These are phyloP conservation scores for Tricholaema leucomelas DNA, from an alignment of 2,113 vertebrate species.

Conservation along the genomic window DNA sequence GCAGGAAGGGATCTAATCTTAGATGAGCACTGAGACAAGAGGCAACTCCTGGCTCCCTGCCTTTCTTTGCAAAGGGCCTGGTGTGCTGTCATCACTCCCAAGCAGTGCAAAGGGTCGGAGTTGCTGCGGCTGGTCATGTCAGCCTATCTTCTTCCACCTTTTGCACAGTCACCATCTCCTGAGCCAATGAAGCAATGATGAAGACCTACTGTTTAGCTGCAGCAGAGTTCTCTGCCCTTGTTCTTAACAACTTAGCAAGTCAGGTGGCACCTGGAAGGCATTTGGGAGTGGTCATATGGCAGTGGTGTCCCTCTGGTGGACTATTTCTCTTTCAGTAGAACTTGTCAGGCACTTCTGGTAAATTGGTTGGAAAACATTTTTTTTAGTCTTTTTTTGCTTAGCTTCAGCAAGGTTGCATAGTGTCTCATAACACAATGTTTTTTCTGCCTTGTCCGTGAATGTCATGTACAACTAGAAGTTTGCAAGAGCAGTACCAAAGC, in stretches of 20 bases:
- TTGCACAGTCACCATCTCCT: neutral
- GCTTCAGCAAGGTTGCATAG: neutral
- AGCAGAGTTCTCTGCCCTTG: accelerated
- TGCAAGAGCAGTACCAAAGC: slow-evolving; percentile 2
- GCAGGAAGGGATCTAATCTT: neutral
- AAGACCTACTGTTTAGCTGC: neutral
- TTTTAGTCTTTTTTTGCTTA: neutral
- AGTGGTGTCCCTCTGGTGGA: neutral
- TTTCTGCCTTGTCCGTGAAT: neutral
- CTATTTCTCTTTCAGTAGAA: neutral
- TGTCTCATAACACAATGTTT: neutral
- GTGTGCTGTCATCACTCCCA: neutral
- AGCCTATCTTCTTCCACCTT: neutral
- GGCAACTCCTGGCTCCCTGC: neutral
- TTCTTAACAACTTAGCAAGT: neutral
- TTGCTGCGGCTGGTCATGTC: neutral
- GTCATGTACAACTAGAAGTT: slow-evolving; percentile 14
- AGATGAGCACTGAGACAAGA: neutral
- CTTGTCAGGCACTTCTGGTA: neutral
- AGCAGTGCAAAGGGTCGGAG: accelerated
- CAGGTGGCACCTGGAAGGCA: neutral
- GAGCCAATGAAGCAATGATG: neutral
- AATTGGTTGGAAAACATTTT: neutral
- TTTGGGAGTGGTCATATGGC: neutral
- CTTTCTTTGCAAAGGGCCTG: neutral